phyloP scores from a whole-genome alignment of 2,888 invertebrate genomes.

The Euclidia mi region DNA sequence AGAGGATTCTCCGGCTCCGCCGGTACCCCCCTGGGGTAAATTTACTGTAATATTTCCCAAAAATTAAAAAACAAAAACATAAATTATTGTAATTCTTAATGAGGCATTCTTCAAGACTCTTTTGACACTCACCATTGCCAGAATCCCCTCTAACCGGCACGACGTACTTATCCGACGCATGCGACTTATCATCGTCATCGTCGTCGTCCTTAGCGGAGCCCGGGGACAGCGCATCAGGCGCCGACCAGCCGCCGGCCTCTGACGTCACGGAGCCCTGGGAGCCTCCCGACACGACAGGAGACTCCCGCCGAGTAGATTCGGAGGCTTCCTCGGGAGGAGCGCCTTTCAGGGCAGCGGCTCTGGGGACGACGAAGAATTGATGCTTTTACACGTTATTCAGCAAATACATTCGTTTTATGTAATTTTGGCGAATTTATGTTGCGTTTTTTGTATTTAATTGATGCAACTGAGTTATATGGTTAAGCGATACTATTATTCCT shows the following conservation, averaged over 20 bases:
- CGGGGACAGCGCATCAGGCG: conserved; percentile 81
- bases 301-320: conserved; percentile 45
- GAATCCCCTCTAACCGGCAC: conserved; percentile 71
- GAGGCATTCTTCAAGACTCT: background rate
- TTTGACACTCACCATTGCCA: conserved; percentile 53
- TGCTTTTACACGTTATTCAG: too few species aligned
- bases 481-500: too few species aligned
- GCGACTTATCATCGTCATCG: conserved; percentile 66
- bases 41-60: too few species aligned
- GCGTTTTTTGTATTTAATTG: too few species aligned
- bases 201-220: conserved; percentile 76
- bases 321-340: conserved; percentile 59
- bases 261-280: conserved; percentile 21
- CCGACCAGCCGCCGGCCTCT: conserved; percentile 67
- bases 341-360: conserved; percentile 81
- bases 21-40: too few species aligned
- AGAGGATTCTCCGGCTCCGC: too few species aligned
- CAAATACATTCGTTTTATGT: too few species aligned
- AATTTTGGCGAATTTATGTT: too few species aligned
- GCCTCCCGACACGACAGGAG: conserved; percentile 40
- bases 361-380: conserved; percentile 40
- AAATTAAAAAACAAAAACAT: too few species aligned
- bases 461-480: too few species aligned
- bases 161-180: conserved; percentile 63
- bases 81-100: too few species aligned